A percentile compares a stretch with the other conserved stretches of the same genome.
Conservation (phyloP, 2,888 invertebrate species). For the Xylota sylvarum region DNA sequence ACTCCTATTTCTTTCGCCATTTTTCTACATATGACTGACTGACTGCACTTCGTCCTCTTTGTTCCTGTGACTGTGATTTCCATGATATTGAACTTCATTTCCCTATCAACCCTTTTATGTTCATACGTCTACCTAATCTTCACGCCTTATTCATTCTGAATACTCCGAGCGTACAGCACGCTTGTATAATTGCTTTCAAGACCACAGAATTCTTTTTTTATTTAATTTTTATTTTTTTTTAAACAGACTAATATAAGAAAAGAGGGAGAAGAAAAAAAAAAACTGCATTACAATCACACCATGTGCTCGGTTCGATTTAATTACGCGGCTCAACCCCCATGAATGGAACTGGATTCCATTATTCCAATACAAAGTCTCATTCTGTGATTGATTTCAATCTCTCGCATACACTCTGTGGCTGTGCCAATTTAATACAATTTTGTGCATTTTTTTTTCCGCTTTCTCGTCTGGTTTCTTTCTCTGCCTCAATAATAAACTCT, state of each 20-base stretch:
- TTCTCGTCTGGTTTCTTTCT: slow-evolving; percentile 31
- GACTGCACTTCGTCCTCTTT: too few species aligned
- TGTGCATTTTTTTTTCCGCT: slow-evolving; percentile 63
- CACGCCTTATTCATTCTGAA: slow-evolving; percentile 13
- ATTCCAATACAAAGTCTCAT: slow-evolving; percentile 61
- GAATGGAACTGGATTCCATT: slow-evolving; percentile 37
- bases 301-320: slow-evolving; percentile 66
- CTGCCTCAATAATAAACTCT: slow-evolving; percentile 38
- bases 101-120: too few species aligned
- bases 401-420: slow-evolving; percentile 66
- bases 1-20: too few species aligned
- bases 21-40: too few species aligned
- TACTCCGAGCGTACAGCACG: neutral
- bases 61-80: too few species aligned
- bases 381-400: slow-evolving; percentile 72
- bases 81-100: too few species aligned
- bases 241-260: slow-evolving; percentile 15
- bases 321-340: slow-evolving; percentile 56
- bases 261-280: slow-evolving; percentile 10
- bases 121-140: slow-evolving; percentile 8
- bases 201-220: too few species aligned
- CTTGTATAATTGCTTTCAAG: slow-evolving; percentile 3
- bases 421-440: slow-evolving; percentile 68
- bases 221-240: too few species aligned
- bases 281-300: slow-evolving; percentile 66